These are phyloP conservation scores for Temnothorax nylanderi DNA, from an alignment of 1,140 invertebrate genomes.

Conservation along the genomic window DNA sequence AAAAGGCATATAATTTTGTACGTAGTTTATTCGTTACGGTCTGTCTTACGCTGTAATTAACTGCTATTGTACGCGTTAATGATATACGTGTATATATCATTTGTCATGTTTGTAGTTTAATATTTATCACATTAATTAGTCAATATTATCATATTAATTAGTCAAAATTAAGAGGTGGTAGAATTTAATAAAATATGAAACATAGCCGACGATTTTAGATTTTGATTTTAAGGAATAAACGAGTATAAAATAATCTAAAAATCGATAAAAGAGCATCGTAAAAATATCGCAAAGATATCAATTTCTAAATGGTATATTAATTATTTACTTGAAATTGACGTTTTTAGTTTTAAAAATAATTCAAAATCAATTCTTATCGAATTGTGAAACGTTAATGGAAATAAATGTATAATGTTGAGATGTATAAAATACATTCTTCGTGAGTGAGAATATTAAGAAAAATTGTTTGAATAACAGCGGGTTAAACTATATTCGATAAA, in stretches of 20 bases:
- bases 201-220: neutral
- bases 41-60: slow-evolving; percentile 40
- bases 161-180: neutral
- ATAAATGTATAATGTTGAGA: neutral
- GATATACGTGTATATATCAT: neutral
- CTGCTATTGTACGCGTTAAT: slow-evolving; percentile 21
- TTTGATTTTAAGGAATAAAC: neutral
- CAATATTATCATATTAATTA: slow-evolving; percentile 32
- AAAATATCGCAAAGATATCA: neutral
- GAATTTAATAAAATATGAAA: slow-evolving; percentile 32
- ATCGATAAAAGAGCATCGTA: neutral
- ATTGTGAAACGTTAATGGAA: neutral
- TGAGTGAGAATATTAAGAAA: slow-evolving; percentile 25
- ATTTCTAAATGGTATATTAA: neutral
- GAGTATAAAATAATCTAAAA: slow-evolving; percentile 25
- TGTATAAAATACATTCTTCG: neutral
- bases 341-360: neutral
- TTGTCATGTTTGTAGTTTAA: slow-evolving; percentile 20
- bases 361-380: neutral
- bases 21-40: neutral
- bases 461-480: neutral
- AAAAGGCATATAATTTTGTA: slow-evolving; percentile 27
- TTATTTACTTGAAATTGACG: neutral
- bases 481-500: slow-evolving; percentile 15
- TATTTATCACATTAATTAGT: slow-evolving; percentile 34